phyloP scores from a whole-genome alignment of 2,113 vertebrate species.

The Terrapene triunguis region DNA sequence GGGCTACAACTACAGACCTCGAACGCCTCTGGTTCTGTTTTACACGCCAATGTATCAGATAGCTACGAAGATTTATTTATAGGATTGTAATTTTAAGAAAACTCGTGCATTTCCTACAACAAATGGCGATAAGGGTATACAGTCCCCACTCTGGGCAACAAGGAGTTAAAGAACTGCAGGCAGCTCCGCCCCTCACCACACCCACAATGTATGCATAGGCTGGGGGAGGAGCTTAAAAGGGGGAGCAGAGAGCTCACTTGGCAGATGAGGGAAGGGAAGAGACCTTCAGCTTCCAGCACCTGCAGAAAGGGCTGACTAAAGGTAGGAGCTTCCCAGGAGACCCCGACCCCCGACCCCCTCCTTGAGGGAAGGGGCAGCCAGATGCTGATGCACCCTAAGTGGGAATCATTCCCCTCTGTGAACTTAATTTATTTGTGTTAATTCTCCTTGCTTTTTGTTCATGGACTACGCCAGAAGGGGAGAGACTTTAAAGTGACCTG shows the following conservation, averaged over 20 bases:
- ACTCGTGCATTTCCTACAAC: neutral
- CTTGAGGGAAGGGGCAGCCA: neutral
- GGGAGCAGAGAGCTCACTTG: neutral
- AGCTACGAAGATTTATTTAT: neutral
- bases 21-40: accelerated
- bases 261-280: neutral
- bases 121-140: neutral
- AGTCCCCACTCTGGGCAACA: neutral
- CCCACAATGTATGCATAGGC: neutral
- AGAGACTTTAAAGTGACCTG: neutral
- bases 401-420: neutral
- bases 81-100: neutral
- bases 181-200: neutral
- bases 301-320: neutral
- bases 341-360: accelerated
- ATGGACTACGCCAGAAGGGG: neutral
- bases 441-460: neutral
- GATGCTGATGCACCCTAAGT: neutral
- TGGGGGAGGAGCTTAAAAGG: neutral
- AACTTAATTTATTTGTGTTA: neutral
- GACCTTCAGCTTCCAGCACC: neutral
- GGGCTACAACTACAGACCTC: too few relatives aligned
- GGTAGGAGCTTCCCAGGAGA: neutral
- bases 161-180: neutral
- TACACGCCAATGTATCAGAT: neutral